phyloP scores from a whole-genome alignment of 2,888 invertebrate species.

The Drosophila kambysellisi region DNA sequence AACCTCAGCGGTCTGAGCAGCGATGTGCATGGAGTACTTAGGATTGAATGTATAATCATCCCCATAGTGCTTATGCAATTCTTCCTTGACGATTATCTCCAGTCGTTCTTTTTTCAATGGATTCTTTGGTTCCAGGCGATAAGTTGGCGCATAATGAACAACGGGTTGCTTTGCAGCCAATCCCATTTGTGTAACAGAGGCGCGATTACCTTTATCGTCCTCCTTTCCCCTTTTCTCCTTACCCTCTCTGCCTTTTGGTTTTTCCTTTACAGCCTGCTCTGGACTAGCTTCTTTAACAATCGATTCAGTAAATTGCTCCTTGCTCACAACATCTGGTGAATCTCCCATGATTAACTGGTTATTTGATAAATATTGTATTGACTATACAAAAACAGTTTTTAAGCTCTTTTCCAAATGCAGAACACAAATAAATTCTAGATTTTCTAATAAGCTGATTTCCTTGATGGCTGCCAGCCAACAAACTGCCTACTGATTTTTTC shows the following conservation, averaged over 20 bases:
- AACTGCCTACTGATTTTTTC: not conserved
- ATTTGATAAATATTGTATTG: not conserved
- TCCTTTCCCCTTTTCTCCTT: conserved; percentile 41
- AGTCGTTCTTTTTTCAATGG: conserved; percentile 82
- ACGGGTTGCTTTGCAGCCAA: conserved; percentile 30
- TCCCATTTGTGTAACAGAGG: conserved; percentile 2
- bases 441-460: not conserved
- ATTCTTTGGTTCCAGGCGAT: conserved; percentile 83
- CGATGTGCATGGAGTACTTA: conserved; percentile 77
- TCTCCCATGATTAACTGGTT: conserved; percentile 31
- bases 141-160: conserved; percentile 82
- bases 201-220: conserved; percentile 21
- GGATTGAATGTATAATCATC: conserved; percentile 79
- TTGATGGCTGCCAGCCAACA: not conserved
- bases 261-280: conserved; percentile 41
- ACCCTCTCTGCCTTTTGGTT: conserved; percentile 33
- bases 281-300: conserved; percentile 24
- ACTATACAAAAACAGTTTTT: not conserved
- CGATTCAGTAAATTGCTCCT: conserved; percentile 20
- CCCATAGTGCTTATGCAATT: conserved; percentile 79
- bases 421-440: conserved; percentile 1
- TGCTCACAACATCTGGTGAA: conserved; percentile 36
- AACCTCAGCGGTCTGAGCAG: conserved; percentile 82
- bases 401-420: not conserved
- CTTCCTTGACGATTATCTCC: conserved; percentile 80